Base-by-base conservation (phyloP, 92 coral and sea anemone species). In the Epizoanthus scotinus region DNA sequence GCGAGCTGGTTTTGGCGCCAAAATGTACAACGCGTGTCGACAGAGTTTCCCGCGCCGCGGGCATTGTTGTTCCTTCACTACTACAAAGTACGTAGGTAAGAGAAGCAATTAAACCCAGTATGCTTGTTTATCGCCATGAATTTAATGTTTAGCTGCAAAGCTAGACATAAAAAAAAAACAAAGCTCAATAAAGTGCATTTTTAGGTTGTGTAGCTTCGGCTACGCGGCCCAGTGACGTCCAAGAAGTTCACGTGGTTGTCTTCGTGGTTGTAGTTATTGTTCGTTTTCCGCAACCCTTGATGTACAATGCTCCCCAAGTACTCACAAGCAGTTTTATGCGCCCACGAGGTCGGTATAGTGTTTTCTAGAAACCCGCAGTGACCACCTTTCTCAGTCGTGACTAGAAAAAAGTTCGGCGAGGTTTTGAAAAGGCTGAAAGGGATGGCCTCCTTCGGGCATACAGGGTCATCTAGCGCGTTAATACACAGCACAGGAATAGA, bases 301-400 rank as follows among this genome's bases (percentile, higher is more conserved):
- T 88, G 77, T 40, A 87, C 71, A 62, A 91, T 87, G 0, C 96
- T 78, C 38, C 89, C 98, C 15, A 96, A 68, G 78, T 91, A 96
- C 34, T 94, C 94, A 20, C 91, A 85, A 20, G 94, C 93, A 68
- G 93, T 74, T 7, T 71, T 83, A 57, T 96, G 84, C 13, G 96
- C 98, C 99, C 99, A 96, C 0, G 96, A 93, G 9, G 87, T 57
- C 20, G 93, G 94, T 21, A 87, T 70, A 10, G 87, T 66, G 62
- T 96, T 88, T 74, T 96, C 92, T n/a, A 93, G 70, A 67, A 96
- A 96, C 13, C 99, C 99, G 67, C 99, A 86, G 73, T 96, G 99
- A 0, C 99, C 99, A 8, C 99, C 99, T 59, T 89, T 89, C 6
- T 91, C 98, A 26, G 98, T 91, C 1, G 99, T 87, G 38, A 93